These are phyloP conservation scores for Aphidoletes aphidimyza DNA, from an alignment of 2,888 invertebrate species.

Conservation along the genomic window DNA sequence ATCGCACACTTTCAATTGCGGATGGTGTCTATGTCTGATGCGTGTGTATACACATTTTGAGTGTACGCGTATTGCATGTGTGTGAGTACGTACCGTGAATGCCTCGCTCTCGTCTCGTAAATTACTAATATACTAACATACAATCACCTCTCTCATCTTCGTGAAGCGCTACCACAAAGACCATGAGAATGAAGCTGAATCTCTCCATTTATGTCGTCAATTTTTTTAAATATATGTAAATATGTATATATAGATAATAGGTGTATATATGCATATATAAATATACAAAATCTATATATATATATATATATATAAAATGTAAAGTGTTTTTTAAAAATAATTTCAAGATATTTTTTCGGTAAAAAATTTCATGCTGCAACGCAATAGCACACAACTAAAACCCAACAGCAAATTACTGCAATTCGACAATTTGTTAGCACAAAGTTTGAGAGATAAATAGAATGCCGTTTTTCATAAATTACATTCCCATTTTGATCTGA, in stretches of 20 bases:
- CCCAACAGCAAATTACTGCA: no score
- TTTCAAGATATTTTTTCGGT: no score
- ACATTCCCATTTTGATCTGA: neutral
- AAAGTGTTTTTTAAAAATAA: no score
- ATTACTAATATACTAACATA: conserved; percentile 2
- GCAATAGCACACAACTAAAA: no score
- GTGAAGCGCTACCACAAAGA: conserved; percentile 20
- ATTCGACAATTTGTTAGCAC: no score
- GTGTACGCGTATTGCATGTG: neutral
- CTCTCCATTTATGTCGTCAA: conserved; percentile 26
- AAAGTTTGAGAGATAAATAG: no score
- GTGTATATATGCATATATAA: neutral
- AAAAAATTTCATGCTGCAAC: no score
- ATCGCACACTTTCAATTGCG: conserved; percentile 46
- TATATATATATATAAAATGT: neutral
- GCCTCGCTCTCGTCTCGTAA: conserved; percentile 31
- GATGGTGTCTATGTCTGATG: conserved; percentile 12
- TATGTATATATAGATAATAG: neutral
- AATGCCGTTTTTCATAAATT: no score
- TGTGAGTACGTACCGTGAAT: conserved; percentile 18
- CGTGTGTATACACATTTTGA: neutral
- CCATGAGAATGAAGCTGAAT: neutral
- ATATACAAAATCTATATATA: no score
- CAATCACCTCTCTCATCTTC: conserved; percentile 13
- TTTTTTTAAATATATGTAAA: neutral